Percentiles rank a stretch among this genome's conserved stretches.
Conservation (phyloP, 2,888 invertebrate genomes). For the Chrysomela aeneicollis region DNA sequence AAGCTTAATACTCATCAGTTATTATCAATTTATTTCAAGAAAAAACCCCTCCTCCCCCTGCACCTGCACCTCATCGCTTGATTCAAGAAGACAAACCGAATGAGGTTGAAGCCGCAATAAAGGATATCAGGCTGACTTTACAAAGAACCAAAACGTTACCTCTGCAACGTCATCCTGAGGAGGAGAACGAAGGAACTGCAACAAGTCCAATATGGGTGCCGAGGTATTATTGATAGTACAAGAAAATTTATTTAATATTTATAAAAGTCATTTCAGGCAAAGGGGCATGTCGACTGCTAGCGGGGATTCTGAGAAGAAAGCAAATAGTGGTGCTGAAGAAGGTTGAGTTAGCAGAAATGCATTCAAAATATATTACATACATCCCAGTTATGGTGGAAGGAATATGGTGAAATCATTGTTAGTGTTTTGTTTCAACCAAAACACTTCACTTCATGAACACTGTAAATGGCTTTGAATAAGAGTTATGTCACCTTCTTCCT, state of each 20-base stretch:
- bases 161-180: slow-evolving; percentile 61
- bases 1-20: too few species aligned
- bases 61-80: slow-evolving; percentile 77
- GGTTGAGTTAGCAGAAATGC: slow-evolving; percentile 45
- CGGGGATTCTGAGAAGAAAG: slow-evolving; percentile 72
- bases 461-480: too few species aligned
- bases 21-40: slow-evolving; percentile 49
- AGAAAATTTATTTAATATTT: slow-evolving; percentile 39
- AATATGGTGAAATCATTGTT: too few species aligned
- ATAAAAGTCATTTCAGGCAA: slow-evolving; percentile 62
- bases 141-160: slow-evolving; percentile 76
- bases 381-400: too few species aligned
- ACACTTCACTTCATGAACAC: too few species aligned
- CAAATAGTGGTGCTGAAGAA: slow-evolving; percentile 71
- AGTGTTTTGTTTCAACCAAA: too few species aligned
- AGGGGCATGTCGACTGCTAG: slow-evolving; percentile 64
- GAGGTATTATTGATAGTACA: slow-evolving; percentile 59
- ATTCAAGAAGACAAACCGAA: slow-evolving; percentile 55
- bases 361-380: too few species aligned
- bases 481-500: too few species aligned
- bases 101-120: slow-evolving; percentile 73
- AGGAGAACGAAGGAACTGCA: slow-evolving; percentile 62
- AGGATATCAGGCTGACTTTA: slow-evolving; percentile 82
- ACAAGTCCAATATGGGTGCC: slow-evolving; percentile 77
- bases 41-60: slow-evolving; percentile 77